A percentile compares a stretch with the other conserved stretches of the same genome.
Evolutionary conservation across 2,888 invertebrate genomes (phyloP).

Genomic region (Drosophila macrothrix): DNA sequence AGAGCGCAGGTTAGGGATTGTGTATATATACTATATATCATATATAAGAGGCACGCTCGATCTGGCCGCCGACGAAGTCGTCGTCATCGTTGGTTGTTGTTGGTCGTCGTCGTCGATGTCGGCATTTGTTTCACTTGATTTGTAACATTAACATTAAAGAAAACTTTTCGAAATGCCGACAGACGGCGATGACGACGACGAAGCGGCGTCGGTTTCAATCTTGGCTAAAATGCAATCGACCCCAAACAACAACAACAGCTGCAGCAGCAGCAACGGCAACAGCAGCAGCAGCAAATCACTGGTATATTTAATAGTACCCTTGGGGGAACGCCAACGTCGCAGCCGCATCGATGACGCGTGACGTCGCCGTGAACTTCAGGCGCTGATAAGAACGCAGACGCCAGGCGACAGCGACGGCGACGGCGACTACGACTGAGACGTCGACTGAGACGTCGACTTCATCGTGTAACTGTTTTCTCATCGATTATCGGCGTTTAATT

Average conservation of each 20-base stretch:
- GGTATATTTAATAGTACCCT: conserved; percentile 37
- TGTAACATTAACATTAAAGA: conserved; percentile 75
- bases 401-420: conserved; percentile 6
- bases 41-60: conserved; percentile 73
- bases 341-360: conserved; percentile 48
- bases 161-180: conserved; percentile 72
- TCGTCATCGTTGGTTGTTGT: conserved; percentile 10
- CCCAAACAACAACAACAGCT: conserved; percentile 13
- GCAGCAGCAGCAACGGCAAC: background rate
- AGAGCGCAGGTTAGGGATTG: conserved; percentile 46
- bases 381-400: conserved; percentile 50
- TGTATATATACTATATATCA: conserved; percentile 53
- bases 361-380: conserved; percentile 59
- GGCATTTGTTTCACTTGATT: conserved; percentile 77
- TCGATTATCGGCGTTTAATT: conserved; percentile 76
- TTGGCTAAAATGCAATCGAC: conserved; percentile 63
- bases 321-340: conserved; percentile 24
- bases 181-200: conserved; percentile 19
- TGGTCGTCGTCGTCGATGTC: conserved; percentile 47
- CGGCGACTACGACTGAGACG: background rate
- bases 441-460: conserved; percentile 16
- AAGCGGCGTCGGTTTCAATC: conserved; percentile 32
- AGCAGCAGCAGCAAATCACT: conserved; percentile 22
- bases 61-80: conserved; percentile 48
- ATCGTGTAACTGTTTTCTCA: conserved; percentile 70